Percentiles rank a stretch among this genome's conserved stretches.
Evolutionary conservation across 2,888 invertebrate genomes (phyloP).

Genomic region (Vannuccia rotundouncinata): DNA sequence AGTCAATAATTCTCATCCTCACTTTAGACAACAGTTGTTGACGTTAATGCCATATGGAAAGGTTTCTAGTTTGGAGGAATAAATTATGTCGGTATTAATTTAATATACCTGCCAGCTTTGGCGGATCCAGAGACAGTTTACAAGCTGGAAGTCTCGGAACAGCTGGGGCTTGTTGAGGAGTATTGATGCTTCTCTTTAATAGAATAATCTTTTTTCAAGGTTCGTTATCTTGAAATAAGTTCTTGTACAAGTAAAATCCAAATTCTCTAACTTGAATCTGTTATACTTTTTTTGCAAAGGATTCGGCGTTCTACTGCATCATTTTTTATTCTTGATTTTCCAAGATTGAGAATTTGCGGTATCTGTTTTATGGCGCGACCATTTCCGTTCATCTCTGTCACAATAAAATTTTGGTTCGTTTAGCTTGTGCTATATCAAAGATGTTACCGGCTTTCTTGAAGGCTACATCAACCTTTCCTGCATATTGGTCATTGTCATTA

Average conservation of each 20-base stretch:
- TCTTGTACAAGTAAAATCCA: not conserved
- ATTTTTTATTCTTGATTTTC: conserved; percentile 17
- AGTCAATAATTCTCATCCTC: not conserved
- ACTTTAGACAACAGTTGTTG: not conserved
- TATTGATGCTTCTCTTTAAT: conserved; percentile 20
- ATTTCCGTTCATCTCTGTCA: conserved; percentile 11
- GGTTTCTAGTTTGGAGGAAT: not conserved
- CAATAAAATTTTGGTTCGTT: conserved; percentile 6
- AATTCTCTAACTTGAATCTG: conserved; percentile 19
- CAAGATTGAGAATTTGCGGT: not conserved
- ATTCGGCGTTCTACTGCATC: conserved; percentile 18
- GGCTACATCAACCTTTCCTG: conserved; percentile 16
- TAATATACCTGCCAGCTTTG: conserved; percentile 12
- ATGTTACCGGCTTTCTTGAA: conserved; percentile 21
- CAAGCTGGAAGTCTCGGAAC: conserved; percentile 17
- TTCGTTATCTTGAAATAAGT: conserved; percentile 9
- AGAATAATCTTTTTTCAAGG: not conserved
- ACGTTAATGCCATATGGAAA: conserved; percentile 1
- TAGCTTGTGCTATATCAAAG: conserved; percentile 14
- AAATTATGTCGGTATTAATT: conserved; percentile 1
- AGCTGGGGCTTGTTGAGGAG: conserved; percentile 8
- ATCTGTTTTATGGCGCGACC: not conserved
- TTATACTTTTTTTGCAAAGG: conserved; percentile 13
- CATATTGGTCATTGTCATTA: not conserved
- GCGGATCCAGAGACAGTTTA: conserved; percentile 7